Base-by-base conservation (phyloP, 2,888 invertebrate species). In the Cotesia congregata region DNA sequence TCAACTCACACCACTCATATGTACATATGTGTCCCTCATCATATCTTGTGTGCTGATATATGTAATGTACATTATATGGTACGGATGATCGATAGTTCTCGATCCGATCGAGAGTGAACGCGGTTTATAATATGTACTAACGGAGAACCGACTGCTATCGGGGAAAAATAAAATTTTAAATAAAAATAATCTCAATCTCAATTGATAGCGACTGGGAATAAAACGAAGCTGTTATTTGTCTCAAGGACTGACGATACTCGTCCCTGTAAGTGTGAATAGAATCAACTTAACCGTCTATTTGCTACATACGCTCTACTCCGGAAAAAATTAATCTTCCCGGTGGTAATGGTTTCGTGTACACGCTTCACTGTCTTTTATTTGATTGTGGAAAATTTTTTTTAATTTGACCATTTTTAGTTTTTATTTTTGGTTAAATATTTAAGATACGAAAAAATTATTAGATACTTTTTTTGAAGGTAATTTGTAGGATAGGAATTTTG, bases 1-100 rank as follows among this genome's bases (percentile, higher is more conserved):
- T 88, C 88, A 88, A 87, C 88, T 73, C 59, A 73, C 65, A 65
- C 17, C 60, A 30, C 5, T 30, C 20, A 71, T 68, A 15, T 39
- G n/a, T 68, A n/a, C 5, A 69, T 69, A 15, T 7, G n/a, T 9
- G n/a, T n/a, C 12, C 3, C 30, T 30, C 30, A 30, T 30, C 30
- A 30, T 30, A 30, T 30, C 30, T 3, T 30, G 30, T 30, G 30
- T 30, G 30, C 30, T 30, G 30, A 30, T 30, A 30, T 30, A 30
- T 30, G 30, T 30, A 3, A 30, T 30, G 30, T 30, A 30, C 30
- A 30, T 30, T 30, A 30, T 30, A 30, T 30, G 30, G 50, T 12
- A 50, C 6, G 17, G 39, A 12, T n/a, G 62, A 62, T 62, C 17
- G 39, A 65, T 65, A 65, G 30, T 65, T 65, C 12, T 62, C 38